Evolutionary conservation across 2,888 invertebrate species (phyloP).

Genomic region (Serrognathus titanus): DNA sequence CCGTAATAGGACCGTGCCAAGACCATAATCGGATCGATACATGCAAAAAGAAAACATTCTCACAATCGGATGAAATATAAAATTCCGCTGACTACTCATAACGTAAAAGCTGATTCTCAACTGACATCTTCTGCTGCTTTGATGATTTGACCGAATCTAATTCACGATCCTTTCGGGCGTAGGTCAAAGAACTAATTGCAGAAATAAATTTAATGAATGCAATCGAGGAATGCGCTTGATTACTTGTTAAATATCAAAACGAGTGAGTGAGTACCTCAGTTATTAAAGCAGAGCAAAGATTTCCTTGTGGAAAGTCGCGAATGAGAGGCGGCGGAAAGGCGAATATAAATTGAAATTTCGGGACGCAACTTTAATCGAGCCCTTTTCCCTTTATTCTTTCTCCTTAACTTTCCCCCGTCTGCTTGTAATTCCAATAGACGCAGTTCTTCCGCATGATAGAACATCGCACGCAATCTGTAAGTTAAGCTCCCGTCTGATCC

Average conservation of each 20-base stretch:
- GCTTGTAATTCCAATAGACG: constrained; percentile 2
- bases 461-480: constrained; percentile 3
- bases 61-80: too few relatives aligned
- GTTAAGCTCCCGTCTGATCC: constrained; percentile 1
- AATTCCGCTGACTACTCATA: too few relatives aligned
- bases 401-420: constrained; percentile 1
- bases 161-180: too few relatives aligned
- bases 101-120: too few relatives aligned
- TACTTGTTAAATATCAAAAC: neutral
- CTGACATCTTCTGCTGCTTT: too few relatives aligned
- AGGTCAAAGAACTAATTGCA: constrained; percentile 6
- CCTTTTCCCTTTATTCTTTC: neutral
- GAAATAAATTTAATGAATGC: constrained; percentile 7
- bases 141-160: too few relatives aligned
- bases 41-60: too few relatives aligned
- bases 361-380: neutral
- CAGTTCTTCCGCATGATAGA: constrained; percentile 2
- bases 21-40: too few relatives aligned
- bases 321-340: neutral
- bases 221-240: constrained; percentile 2
- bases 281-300: too few relatives aligned
- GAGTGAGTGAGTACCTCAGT: too few relatives aligned
- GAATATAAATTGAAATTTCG: constrained; percentile 2
- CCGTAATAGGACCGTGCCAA: too few relatives aligned
- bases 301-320: too few relatives aligned